These are phyloP conservation scores for Podarcis raffonei DNA, from an alignment of 2,113 vertebrate species.

Conservation along the genomic window DNA sequence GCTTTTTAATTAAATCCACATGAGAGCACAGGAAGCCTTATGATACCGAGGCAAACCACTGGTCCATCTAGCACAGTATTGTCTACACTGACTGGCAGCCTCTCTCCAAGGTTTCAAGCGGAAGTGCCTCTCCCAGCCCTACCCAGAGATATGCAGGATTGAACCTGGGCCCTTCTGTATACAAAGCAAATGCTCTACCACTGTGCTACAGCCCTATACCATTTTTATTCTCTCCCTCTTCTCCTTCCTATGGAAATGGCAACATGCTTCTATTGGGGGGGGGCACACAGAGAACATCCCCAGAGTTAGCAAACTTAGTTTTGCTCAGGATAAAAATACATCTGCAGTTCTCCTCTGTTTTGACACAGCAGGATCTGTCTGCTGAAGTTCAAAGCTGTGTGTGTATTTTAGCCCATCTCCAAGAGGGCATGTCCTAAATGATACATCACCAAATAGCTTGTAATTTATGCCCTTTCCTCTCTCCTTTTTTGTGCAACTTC, in stretches of 20 bases:
- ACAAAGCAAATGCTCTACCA: too few relatives aligned
- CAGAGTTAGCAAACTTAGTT: constrained; percentile 58
- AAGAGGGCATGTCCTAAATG: constrained; percentile 7
- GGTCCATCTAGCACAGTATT: too few relatives aligned
- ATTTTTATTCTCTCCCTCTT: constrained; percentile 48
- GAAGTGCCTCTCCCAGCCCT: too few relatives aligned
- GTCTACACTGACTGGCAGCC: too few relatives aligned
- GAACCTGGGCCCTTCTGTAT: too few relatives aligned
- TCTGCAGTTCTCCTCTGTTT: constrained; percentile 15
- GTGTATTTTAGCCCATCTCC: not conserved
- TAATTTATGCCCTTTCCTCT: constrained; percentile 58
- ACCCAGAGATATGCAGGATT: too few relatives aligned
- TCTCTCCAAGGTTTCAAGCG: too few relatives aligned
- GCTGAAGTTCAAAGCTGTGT: not conserved
- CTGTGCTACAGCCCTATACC: not conserved
- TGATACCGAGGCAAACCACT: too few relatives aligned
- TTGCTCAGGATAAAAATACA: constrained; percentile 61
- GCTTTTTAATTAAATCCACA: constrained; percentile 48
- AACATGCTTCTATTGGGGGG: constrained; percentile 27
- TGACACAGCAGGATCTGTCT: constrained; percentile 8
- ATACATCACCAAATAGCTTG: constrained; percentile 29
- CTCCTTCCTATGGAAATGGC: constrained; percentile 52
- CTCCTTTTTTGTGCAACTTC: constrained; percentile 56
- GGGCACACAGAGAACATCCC: not conserved
- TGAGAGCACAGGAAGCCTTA: too few relatives aligned